phyloP scores from a whole-genome alignment of 2,113 vertebrate species.

The Amphiprion percula region DNA sequence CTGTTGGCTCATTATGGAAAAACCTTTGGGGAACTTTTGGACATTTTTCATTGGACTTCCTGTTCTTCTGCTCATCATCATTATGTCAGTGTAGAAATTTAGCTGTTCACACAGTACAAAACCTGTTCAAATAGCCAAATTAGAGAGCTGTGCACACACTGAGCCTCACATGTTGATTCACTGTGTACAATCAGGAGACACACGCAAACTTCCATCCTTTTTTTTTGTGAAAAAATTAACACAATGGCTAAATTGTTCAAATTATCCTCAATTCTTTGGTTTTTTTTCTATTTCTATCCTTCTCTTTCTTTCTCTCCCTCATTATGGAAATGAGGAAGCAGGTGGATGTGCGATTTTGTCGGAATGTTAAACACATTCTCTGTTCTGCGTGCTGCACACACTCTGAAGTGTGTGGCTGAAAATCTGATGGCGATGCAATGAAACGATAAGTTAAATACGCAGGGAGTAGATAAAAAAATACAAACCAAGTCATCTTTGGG shows the following conservation, averaged over 20 bases:
- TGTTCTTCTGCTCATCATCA: conserved; percentile 29
- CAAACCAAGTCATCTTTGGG: conserved; percentile 13
- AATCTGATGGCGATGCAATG: not conserved
- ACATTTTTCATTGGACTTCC: conserved; percentile 38
- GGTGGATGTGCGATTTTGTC: conserved; percentile 38
- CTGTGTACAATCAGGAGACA: conserved; percentile 10
- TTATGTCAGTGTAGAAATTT: conserved; percentile 3
- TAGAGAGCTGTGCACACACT: not conserved
- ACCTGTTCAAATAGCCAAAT: conserved; percentile 31
- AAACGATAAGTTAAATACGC: conserved; percentile 48
- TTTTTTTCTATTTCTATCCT: conserved; percentile 20
- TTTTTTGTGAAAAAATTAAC: conserved; percentile 14
- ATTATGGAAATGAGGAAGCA: conserved; percentile 66
- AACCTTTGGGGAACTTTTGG: conserved; percentile 43
- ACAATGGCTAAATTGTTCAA: conserved; percentile 49
- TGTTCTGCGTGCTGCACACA: conserved; percentile 64
- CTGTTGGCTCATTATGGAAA: conserved; percentile 38
- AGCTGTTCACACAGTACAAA: conserved; percentile 31
- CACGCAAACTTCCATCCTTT: conserved; percentile 9
- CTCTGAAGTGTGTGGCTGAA: conserved; percentile 66
- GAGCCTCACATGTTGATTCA: not conserved
- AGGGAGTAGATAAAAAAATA: conserved; percentile 9
- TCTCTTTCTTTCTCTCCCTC: conserved; percentile 18
- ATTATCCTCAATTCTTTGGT: conserved; percentile 37
- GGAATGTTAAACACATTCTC: conserved; percentile 76